A percentile compares a stretch with the other conserved stretches of the same genome.
phyloP scores from a whole-genome alignment of 2,113 vertebrate species.

The Tyrannus savana region DNA sequence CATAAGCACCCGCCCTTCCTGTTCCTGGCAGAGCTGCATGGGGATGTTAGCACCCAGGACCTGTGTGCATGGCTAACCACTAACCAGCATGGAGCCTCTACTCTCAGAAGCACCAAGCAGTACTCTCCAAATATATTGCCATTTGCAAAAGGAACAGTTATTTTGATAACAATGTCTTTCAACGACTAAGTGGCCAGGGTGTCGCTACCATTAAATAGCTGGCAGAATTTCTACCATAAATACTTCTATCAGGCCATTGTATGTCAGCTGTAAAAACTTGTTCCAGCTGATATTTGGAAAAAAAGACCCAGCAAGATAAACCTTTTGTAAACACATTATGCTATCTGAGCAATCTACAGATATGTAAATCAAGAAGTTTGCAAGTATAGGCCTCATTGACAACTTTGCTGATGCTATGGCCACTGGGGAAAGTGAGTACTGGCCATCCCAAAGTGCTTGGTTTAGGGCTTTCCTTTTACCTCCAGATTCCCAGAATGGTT shows the following conservation, averaged over 20 bases:
- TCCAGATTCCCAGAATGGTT: not conserved
- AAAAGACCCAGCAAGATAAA: slow-evolving; percentile 9
- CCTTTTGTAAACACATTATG: not conserved
- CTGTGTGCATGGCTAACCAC: not conserved
- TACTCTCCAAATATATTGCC: not conserved
- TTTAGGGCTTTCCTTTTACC: not conserved
- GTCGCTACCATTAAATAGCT: not conserved
- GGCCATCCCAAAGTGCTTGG: not conserved
- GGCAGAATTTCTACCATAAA: not conserved
- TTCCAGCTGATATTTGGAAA: slow-evolving; percentile 6
- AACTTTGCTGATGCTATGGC: not conserved
- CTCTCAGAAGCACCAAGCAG: not conserved
- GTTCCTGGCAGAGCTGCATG: not conserved
- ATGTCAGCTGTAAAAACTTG: slow-evolving; percentile 9
- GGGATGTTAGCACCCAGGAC: not conserved
- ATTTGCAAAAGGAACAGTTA: not conserved
- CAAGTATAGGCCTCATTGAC: not conserved
- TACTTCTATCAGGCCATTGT: not conserved
- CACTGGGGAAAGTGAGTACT: not conserved
- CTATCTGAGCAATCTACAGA: not conserved
- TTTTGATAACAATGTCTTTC: not conserved
- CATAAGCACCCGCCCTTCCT: not conserved
- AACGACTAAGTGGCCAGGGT: not conserved
- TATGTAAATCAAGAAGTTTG: not conserved
- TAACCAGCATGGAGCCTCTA: not conserved